Evolutionary conservation across 2,113 vertebrate genomes (phyloP).

Genomic region (Centropus unirufus): DNA sequence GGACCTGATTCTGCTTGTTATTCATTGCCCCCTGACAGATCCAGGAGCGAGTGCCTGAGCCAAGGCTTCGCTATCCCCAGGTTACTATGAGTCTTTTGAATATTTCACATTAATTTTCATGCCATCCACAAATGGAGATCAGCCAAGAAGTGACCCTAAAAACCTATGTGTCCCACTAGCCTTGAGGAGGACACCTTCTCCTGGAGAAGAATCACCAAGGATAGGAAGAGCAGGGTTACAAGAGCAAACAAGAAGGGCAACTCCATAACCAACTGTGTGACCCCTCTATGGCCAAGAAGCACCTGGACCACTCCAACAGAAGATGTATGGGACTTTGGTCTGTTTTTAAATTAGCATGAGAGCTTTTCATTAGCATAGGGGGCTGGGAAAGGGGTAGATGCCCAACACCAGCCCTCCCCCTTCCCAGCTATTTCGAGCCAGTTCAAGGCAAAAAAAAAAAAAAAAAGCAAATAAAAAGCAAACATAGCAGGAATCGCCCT

Average conservation of each 20-base stretch:
- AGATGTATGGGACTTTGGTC: fast-evolving
- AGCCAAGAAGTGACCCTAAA: background rate
- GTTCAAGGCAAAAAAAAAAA: background rate
- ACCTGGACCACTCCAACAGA: background rate
- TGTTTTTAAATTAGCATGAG: background rate
- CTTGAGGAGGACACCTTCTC: background rate
- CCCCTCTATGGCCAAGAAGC: fast-evolving
- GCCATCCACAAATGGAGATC: background rate
- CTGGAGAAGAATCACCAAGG: background rate
- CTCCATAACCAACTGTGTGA: background rate
- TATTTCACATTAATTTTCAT: background rate
- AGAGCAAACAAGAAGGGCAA: background rate
- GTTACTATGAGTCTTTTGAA: background rate
- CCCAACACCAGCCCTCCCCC: fast-evolving
- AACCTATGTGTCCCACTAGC: background rate
- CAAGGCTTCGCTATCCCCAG: background rate
- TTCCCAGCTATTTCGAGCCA: background rate
- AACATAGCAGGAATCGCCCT: background rate
- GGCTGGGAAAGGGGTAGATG: background rate
- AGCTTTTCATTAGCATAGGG: background rate
- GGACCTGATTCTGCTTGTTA: background rate
- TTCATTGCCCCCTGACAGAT: background rate
- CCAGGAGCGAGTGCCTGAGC: fast-evolving
- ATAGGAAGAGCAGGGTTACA: background rate
- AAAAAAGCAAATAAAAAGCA: background rate